phyloP scores from a whole-genome alignment of 1,140 invertebrate species.

The Drosophila orena region DNA sequence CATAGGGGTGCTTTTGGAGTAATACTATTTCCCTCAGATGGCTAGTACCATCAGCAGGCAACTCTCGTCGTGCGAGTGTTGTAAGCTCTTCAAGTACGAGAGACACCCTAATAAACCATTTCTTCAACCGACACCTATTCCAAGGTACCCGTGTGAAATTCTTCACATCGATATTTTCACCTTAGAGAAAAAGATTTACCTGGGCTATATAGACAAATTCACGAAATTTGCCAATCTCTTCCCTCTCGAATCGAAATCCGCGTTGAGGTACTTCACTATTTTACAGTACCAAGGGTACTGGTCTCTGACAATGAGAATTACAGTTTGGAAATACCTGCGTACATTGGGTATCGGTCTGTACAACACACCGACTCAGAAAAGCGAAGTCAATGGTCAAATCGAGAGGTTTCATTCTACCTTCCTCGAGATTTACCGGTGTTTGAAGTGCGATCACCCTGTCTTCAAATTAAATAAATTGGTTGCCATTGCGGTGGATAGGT shows the following conservation, averaged over 20 bases:
- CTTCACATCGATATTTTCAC: no score
- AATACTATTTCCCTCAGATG: no score
- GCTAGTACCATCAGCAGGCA: no score
- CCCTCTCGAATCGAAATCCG: constrained; percentile 5
- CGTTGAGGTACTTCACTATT: constrained; percentile 12
- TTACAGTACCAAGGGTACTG: not conserved
- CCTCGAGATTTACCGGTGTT: constrained; percentile 11
- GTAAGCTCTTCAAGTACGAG: no score
- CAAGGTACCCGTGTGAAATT: no score
- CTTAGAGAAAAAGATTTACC: no score
- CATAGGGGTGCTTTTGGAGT: no score
- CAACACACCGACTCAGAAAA: not conserved
- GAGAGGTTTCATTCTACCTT: constrained; percentile 20
- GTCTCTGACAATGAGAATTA: constrained; percentile 13
- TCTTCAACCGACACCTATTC: no score
- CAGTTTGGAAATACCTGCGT: not conserved
- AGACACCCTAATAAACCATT: no score
- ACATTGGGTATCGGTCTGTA: no score
- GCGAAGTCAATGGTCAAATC: no score
- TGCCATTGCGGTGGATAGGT: constrained; percentile 6
- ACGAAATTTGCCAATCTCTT: constrained; percentile 7
- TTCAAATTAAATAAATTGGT: constrained; percentile 3
- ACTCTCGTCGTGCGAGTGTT: no score
- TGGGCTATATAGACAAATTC: not conserved
- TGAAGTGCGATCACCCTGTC: not conserved